Evolutionary conservation across 2,113 vertebrate genomes (phyloP).

Genomic region (Cololabis saira): DNA sequence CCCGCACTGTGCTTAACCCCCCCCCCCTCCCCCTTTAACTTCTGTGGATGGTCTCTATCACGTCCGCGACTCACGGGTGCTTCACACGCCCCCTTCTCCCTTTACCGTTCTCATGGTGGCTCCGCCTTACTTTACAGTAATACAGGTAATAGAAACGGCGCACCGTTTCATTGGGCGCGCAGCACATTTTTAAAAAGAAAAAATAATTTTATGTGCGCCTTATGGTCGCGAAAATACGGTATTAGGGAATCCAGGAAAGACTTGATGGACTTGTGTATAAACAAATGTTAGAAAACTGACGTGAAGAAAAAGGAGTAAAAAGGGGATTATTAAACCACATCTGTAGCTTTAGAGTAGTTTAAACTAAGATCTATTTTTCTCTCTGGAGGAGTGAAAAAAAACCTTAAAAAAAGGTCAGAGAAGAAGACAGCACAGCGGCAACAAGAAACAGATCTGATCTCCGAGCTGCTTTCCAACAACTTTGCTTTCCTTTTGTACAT

Average conservation of each 20-base stretch:
- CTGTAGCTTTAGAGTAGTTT: background rate
- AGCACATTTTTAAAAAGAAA: no score
- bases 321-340: background rate
- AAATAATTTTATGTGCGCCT: no score
- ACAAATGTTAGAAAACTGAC: background rate
- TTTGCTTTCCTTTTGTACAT: conserved; percentile 48
- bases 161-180: no score
- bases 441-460: conserved; percentile 50
- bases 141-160: no score
- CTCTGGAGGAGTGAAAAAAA: conserved; percentile 20
- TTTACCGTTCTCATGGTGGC: no score
- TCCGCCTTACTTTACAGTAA: no score
- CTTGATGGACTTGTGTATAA: background rate
- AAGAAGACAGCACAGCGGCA: conserved; percentile 40
- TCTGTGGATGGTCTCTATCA: no score
- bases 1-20: no score
- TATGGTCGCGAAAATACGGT: no score
- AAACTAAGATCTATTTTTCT: conserved; percentile 4
- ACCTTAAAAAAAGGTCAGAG: conserved; percentile 28
- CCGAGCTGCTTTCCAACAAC: conserved; percentile 41
- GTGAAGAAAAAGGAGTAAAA: background rate
- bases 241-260: background rate
- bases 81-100: no score
- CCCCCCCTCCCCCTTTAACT: no score
- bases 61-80: no score